Conservation (phyloP, 1,140 invertebrate species). For the Drosophila malerkotliana region DNA sequence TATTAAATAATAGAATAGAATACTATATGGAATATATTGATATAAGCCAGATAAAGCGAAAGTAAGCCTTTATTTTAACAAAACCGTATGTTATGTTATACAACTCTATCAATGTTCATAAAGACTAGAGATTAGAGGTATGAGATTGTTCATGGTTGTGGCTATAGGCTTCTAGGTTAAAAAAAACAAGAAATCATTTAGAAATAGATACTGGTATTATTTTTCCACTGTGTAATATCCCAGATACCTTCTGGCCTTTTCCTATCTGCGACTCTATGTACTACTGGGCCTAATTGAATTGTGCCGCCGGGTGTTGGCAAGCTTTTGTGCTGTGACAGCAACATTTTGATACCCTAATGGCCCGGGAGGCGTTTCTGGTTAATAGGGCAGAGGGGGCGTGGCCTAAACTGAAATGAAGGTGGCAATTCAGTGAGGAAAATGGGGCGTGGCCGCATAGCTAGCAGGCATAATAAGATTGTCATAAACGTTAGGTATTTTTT, state of each 20-base stretch:
- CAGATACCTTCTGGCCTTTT: not conserved
- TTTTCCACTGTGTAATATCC: constrained; percentile 3
- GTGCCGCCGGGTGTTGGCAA: constrained; percentile 52
- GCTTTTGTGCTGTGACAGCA: constrained; percentile 64
- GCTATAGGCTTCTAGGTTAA: too few relatives aligned
- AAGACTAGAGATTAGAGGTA: too few relatives aligned
- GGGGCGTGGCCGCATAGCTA: not conserved
- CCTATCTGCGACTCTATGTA: constrained; percentile 22
- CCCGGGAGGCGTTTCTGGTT: constrained; percentile 1
- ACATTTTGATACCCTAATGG: constrained; percentile 53
- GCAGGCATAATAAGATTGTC: constrained; percentile 44
- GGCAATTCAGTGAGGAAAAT: not conserved
- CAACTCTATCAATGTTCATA: too few relatives aligned
- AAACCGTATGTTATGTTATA: too few relatives aligned
- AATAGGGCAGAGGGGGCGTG: not conserved
- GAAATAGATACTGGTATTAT: not conserved
- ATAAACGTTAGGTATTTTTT: constrained; percentile 23
- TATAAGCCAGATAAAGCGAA: too few relatives aligned
- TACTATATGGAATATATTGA: too few relatives aligned
- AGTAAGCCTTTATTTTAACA: too few relatives aligned
- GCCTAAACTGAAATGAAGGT: not conserved
- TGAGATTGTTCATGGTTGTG: too few relatives aligned
- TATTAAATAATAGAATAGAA: too few relatives aligned
- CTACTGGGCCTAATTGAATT: constrained; percentile 66
- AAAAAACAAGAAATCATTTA: too few relatives aligned